Base-by-base conservation (phyloP, 2,113 vertebrate species). In the Malurus cyaneus region DNA sequence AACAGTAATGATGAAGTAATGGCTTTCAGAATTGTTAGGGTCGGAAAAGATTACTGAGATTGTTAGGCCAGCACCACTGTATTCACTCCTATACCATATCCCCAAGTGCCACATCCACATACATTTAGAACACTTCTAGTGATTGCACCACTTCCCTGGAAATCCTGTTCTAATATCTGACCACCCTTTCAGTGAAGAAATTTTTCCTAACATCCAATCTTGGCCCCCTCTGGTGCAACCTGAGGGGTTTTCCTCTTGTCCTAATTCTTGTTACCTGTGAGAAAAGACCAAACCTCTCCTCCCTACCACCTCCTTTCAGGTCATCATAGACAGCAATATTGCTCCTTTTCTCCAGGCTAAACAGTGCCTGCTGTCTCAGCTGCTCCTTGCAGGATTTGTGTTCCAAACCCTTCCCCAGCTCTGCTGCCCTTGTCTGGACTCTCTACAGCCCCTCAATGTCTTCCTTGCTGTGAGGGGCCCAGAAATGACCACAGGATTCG, bases 301-400 rank as follows among this genome's bases (percentile, higher is more conserved):
- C 42, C 16, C 23, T 52, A 46, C 21, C 21, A 36, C 5, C 2
- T 36, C 20, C 36, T 59, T 52, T 66, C 69, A 65, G 21, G 21
- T 26, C 26, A 52, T 14, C 44, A 50, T 1, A 32, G 44, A 65
- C 49, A 56, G 25, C 0, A 0, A 4, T 16, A 44, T 36, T 36
- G 7, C 21, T 72, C 31, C 67, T 24, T 50, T 72, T 52, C 31
- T 50, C 44, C 36, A 13, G 26, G 42, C 14, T 65, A 44, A 80
- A 32, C 31, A 36, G 7, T 5, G 4, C 12, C 42, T 49, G 18
- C 23, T 70, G 23, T 39, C 18, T n/a, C 56, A 87, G 34, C 49
- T 49, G 49, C 25, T 49, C 20, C 25, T 31, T 14, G 14, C 14
- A 47, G 24, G 49, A 28, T n/a, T 29, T 20, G 32, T 36, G 28